Evolutionary conservation across 2,113 vertebrate species (phyloP).

Genomic region (Ascaphus truei): DNA sequence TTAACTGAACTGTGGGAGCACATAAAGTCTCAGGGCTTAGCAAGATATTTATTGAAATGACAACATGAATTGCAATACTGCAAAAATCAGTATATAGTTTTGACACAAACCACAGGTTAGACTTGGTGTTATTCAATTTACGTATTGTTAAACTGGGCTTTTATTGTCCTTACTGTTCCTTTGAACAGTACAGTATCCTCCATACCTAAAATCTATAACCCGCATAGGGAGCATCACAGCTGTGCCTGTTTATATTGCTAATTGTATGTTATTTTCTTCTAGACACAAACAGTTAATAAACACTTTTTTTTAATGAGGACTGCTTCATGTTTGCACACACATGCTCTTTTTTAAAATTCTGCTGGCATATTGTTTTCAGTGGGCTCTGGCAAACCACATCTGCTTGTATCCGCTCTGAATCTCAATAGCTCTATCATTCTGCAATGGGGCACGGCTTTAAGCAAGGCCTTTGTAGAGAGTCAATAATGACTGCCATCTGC

Average conservation of each 20-base stretch:
- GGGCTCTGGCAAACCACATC: constrained; percentile 70
- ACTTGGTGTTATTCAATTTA: no score
- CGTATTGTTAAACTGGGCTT: no score
- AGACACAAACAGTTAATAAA: constrained; percentile 42
- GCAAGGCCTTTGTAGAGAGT: constrained; percentile 70
- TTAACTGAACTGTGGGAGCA: no score
- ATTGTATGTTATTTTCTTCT: background rate
- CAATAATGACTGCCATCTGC: constrained; percentile 81
- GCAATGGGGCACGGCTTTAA: constrained; percentile 56
- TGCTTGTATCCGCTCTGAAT: constrained; percentile 70
- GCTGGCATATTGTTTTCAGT: constrained; percentile 70
- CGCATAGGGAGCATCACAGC: background rate
- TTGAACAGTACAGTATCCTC: no score
- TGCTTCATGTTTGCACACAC: constrained; percentile 69
- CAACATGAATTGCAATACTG: no score
- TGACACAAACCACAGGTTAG: no score
- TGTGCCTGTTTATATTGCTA: background rate
- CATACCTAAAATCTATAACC: background rate
- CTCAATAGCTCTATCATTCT: constrained; percentile 74
- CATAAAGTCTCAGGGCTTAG: no score
- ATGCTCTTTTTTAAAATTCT: constrained; percentile 69
- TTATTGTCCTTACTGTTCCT: no score
- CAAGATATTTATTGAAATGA: no score
- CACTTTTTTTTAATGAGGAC: constrained; percentile 50
- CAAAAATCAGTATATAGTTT: no score